Conservation (phyloP, 2,797 vertebrate genomes). For the Tokudaia tokunoshimensis region DNA sequence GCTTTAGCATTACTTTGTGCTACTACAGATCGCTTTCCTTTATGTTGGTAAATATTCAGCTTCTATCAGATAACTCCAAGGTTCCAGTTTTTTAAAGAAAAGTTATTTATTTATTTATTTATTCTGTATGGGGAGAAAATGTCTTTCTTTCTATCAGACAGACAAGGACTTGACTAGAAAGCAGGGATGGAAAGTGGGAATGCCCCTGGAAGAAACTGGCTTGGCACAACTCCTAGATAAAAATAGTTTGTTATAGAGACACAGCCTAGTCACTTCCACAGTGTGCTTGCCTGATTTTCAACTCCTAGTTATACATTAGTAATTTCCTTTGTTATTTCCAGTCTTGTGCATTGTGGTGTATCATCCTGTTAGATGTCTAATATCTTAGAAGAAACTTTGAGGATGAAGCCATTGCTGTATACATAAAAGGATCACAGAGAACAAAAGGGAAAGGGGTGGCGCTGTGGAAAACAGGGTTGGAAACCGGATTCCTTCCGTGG, state of each 20-base stretch:
- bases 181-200: constrained; percentile 22
- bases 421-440: constrained; percentile 14
- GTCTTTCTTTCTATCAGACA: constrained; percentile 35
- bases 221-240: constrained; percentile 46
- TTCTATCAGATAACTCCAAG: neutral
- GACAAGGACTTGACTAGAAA: constrained; percentile 33
- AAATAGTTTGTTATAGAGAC: constrained; percentile 44
- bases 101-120: neutral
- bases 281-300: constrained; percentile 43
- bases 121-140: neutral
- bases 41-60: neutral
- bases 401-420: constrained; percentile 33
- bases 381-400: constrained; percentile 51
- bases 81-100: constrained; percentile 12
- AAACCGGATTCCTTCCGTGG: constrained; percentile 21
- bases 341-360: constrained; percentile 24
- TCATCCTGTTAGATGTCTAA: constrained; percentile 52
- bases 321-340: constrained; percentile 66
- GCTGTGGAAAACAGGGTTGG: neutral
- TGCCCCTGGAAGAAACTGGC: constrained; percentile 5
- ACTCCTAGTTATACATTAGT: constrained; percentile 37
- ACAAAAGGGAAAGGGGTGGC: neutral
- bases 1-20: neutral
- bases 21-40: neutral
- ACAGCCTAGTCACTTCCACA: constrained; percentile 27